Conservation (phyloP, 1,140 invertebrate species). For the Homalodisca vitripennis region DNA sequence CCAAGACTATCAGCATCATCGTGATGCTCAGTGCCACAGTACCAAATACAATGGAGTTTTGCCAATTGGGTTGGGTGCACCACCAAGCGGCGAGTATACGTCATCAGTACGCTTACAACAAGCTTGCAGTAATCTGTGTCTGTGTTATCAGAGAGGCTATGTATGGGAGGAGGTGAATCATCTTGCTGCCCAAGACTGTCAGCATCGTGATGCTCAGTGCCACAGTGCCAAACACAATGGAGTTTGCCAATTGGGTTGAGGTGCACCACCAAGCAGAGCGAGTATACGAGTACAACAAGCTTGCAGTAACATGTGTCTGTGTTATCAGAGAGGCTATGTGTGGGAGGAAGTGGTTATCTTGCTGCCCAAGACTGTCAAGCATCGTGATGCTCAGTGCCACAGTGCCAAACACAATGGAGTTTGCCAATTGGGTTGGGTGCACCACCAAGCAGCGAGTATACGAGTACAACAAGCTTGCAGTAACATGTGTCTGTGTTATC, state of each 20-base stretch:
- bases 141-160: too few relatives aligned
- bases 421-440: slow-evolving; percentile 96
- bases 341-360: slow-evolving; percentile 99
- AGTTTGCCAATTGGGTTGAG: too few relatives aligned
- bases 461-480: too few relatives aligned
- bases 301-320: neutral
- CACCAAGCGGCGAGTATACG: slow-evolving; percentile 90
- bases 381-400: slow-evolving; percentile 98
- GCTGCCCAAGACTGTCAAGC: slow-evolving; percentile 87
- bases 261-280: too few relatives aligned
- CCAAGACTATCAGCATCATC: slow-evolving; percentile 90
- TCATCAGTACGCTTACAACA: too few relatives aligned
- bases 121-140: too few relatives aligned
- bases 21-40: slow-evolving; percentile 98
- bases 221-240: too few relatives aligned
- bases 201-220: too few relatives aligned
- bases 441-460: slow-evolving; percentile 91
- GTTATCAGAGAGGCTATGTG: slow-evolving; percentile 84
- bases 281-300: too few relatives aligned
- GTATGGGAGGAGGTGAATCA: too few relatives aligned
- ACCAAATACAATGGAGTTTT: slow-evolving; percentile 94
- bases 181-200: too few relatives aligned
- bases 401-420: slow-evolving; percentile 94
- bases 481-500: slow-evolving; percentile 2
- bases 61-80: slow-evolving; percentile 96